A percentile compares a stretch with the other conserved stretches of the same genome.
These are phyloP conservation scores for Callyntrura sp. DNA, from an alignment of 2,888 invertebrate genomes.

Conservation along the genomic window DNA sequence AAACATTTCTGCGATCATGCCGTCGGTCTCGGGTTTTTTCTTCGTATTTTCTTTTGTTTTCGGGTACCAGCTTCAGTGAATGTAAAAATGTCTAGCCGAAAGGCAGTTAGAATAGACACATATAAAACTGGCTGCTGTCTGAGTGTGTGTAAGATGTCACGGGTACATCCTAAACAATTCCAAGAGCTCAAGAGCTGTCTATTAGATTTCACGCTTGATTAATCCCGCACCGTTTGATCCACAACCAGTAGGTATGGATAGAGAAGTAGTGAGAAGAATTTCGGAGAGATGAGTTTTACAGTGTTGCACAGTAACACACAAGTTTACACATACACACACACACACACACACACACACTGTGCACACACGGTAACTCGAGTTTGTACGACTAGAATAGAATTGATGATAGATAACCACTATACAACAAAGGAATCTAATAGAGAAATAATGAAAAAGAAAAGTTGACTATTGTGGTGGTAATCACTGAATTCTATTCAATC, in stretches of 20 bases:
- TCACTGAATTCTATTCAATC: constrained; percentile 68
- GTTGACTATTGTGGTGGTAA: constrained; percentile 53
- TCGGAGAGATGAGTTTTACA: too few relatives aligned
- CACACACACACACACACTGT: neutral
- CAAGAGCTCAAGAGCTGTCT: constrained; percentile 69
- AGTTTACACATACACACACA: neutral
- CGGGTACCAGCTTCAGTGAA: too few relatives aligned
- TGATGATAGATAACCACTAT: neutral
- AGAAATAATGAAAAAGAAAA: constrained; percentile 51
- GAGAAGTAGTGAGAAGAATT: constrained; percentile 4
- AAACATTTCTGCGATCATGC: neutral
- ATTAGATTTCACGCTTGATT: constrained; percentile 76
- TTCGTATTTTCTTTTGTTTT: neutral
- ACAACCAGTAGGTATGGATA: constrained; percentile 24
- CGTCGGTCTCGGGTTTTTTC: neutral
- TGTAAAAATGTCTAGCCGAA: too few relatives aligned
- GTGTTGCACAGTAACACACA: neutral
- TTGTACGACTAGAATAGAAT: constrained; percentile 9
- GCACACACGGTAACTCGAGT: too few relatives aligned
- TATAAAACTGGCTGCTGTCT: too few relatives aligned
- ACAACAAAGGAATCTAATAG: constrained; percentile 7
- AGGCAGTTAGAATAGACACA: constrained; percentile 6
- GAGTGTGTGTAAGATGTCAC: too few relatives aligned
- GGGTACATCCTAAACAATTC: neutral
- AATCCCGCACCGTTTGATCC: constrained; percentile 70